Base-by-base conservation (phyloP, 2,113 vertebrate species). In the Rhegmatorhina hoffmannsi region DNA sequence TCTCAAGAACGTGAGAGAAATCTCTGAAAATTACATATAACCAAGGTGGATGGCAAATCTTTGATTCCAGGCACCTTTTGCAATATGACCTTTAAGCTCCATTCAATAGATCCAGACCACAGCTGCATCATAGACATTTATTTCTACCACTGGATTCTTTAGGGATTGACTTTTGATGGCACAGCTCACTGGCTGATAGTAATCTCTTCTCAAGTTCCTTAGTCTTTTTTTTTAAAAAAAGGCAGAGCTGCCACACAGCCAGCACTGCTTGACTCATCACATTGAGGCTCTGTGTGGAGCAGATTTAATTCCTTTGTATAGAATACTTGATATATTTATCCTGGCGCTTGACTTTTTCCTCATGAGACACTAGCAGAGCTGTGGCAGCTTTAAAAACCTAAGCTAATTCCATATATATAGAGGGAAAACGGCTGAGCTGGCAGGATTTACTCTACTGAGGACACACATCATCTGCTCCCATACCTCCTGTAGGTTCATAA, bases 251-350 rank as follows among this genome's bases (percentile, higher is more conserved):
- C 81, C 53, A 87, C 58, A 91, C 17, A 85, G 50, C 44, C 95
- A 94, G 53, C 67, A 85, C 62, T 31, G 92, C 84, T 93, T 94
- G 84, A 89, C 92, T 96, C 94, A 96, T 93, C 92, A 91, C 84
- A 93, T 62, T 85, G 62, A 60, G 74, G 77, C 82, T 81, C 87
- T 87, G 62, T 78, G 69, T 73, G 84, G 67, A 93, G 67, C 67
- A 95, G 75, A 93, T 90, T 92, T 96, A 90, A 95, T 90, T 96
- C 72, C 50, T 88, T 87, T 88, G 60, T 92, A 93, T 74, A 84
- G 90, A 94, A 90, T 50, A 90, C 85, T 93, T 7, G 9, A 96
- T 94, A 85, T 88, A 96, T 94, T 97, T 96, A 94, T 95, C 94
- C 85, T 92, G 83, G 90, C 90, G 88, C 88, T 95, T 95, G 92